Evolutionary conservation across 2,113 vertebrate genomes (phyloP).

Genomic region (Myrmecophaga tridactyla): DNA sequence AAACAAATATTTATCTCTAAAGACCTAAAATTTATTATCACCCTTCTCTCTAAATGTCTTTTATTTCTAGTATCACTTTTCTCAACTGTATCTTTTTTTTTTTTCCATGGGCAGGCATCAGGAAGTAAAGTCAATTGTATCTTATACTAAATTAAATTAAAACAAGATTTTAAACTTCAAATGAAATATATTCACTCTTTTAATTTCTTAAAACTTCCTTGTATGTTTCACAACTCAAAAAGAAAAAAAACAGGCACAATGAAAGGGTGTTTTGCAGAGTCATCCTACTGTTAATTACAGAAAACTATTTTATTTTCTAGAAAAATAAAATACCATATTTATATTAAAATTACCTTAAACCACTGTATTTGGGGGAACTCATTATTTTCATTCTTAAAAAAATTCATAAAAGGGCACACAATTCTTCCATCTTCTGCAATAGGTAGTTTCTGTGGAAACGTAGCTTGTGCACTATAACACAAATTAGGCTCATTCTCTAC

Average conservation of each 20-base stretch:
- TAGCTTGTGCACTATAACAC: constrained; percentile 78
- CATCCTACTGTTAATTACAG: neutral
- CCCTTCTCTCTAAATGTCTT: neutral
- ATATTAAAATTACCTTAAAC: constrained; percentile 87
- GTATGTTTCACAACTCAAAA: neutral
- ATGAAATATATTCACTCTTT: neutral
- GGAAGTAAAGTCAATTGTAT: neutral
- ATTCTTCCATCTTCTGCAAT: constrained; percentile 72
- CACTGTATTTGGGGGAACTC: constrained; percentile 82
- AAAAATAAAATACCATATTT: neutral
- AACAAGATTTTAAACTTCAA: neutral
- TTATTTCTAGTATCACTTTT: neutral
- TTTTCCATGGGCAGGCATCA: no score
- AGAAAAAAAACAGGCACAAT: neutral
- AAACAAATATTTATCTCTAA: neutral
- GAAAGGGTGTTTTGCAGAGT: neutral
- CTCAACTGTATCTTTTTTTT: neutral
- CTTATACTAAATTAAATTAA: neutral
- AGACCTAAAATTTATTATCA: neutral
- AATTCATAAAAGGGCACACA: constrained; percentile 84
- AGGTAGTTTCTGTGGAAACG: constrained; percentile 65
- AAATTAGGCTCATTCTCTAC: constrained; percentile 76
- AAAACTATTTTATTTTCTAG: neutral
- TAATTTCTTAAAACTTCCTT: neutral
- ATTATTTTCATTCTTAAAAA: constrained; percentile 80